Conservation (phyloP, 2,888 invertebrate species). For the Teinopalpus imperialis region DNA sequence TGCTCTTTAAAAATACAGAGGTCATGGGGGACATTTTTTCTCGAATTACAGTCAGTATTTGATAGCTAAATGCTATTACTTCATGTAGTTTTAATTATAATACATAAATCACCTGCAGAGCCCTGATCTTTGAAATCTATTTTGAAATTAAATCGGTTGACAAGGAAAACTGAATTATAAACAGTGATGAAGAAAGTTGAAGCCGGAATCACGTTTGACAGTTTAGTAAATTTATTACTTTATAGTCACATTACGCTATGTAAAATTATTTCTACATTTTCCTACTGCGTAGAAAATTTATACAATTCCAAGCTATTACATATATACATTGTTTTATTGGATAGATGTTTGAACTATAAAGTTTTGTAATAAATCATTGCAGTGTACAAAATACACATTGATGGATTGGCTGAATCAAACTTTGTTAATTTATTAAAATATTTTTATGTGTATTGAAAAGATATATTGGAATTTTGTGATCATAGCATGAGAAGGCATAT, state of each 20-base stretch:
- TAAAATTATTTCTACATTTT: slow-evolving; percentile 26
- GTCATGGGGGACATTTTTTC: too few species aligned
- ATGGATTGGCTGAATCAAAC: slow-evolving; percentile 14
- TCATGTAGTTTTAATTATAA: background rate
- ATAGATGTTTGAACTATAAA: background rate
- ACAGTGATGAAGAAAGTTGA: too few species aligned
- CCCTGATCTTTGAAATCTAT: too few species aligned
- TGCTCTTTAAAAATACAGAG: too few species aligned
- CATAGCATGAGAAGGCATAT: slow-evolving; percentile 15
- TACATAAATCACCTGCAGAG: too few species aligned
- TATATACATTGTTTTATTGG: slow-evolving; percentile 5
- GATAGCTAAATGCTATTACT: too few species aligned
- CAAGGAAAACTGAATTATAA: too few species aligned
- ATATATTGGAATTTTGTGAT: background rate
- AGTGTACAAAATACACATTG: slow-evolving; percentile 2
- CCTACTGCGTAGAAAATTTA: slow-evolving; percentile 25
- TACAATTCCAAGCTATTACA: slow-evolving; percentile 2
- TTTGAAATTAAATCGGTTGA: too few species aligned
- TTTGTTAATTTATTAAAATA: slow-evolving; percentile 8
- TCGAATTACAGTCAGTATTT: too few species aligned
- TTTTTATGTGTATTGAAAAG: background rate
- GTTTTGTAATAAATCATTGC: slow-evolving; percentile 9
- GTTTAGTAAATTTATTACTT: slow-evolving; percentile 52
- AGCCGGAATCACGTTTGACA: slow-evolving; percentile 8
- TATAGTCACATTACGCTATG: slow-evolving; percentile 40